A percentile compares a stretch with the other conserved stretches of the same genome.
These are phyloP conservation scores for Trematomus loennbergii DNA, from an alignment of 2,113 vertebrate species.

Conservation along the genomic window DNA sequence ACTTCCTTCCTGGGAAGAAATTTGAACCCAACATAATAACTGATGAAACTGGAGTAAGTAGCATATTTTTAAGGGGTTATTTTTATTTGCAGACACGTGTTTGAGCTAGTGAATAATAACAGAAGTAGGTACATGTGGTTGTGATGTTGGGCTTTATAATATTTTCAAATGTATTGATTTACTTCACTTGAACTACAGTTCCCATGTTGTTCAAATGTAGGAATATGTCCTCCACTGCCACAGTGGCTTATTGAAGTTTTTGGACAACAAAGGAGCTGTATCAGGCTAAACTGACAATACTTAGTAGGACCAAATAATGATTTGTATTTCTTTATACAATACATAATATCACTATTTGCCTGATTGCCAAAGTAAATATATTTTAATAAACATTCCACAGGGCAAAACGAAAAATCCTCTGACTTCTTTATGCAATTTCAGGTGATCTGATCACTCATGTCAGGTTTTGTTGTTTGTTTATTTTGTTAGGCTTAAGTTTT, in stretches of 20 bases:
- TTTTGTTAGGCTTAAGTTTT: no score
- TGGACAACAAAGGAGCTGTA: background rate
- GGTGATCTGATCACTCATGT: no score
- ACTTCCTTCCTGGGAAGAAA: background rate
- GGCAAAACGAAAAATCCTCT: background rate
- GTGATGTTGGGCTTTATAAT: background rate
- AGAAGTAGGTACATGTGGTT: background rate
- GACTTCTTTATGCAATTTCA: background rate
- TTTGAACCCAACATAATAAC: background rate
- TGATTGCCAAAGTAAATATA: no score
- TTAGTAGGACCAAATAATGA: background rate
- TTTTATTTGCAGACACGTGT: background rate
- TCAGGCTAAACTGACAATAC: background rate
- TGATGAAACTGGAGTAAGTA: background rate
- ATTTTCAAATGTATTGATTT: no score
- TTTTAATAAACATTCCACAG: background rate
- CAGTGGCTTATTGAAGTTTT: background rate
- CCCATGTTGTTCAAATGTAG: background rate
- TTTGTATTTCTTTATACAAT: background rate
- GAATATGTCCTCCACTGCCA: background rate
- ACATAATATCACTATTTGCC: no score
- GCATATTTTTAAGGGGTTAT: background rate
- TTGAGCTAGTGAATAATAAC: background rate
- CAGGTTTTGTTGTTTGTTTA: no score
- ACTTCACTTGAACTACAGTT: background rate